These are phyloP conservation scores for Rutilus rutilus DNA, from an alignment of 2,113 vertebrate species.

Conservation along the genomic window DNA sequence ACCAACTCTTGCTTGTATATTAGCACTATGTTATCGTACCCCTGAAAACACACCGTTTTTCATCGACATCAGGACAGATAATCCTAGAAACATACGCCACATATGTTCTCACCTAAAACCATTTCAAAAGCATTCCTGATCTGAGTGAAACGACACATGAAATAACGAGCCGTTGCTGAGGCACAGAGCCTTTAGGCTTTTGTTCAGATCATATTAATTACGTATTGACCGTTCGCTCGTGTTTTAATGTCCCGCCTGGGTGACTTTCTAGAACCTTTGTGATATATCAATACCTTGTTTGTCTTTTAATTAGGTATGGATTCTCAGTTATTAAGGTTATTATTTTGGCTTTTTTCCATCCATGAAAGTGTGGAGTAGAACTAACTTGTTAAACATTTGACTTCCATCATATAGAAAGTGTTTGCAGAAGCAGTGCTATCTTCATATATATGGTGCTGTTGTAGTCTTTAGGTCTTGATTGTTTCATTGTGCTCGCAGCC, in stretches of 20 bases:
- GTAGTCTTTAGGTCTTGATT: neutral
- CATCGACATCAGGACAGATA: too few species aligned
- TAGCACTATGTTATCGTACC: too few species aligned
- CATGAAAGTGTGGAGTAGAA: neutral
- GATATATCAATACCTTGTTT: constrained; percentile 73
- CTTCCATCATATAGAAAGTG: neutral
- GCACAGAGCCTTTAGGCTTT: constrained; percentile 19
- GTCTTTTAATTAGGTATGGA: constrained; percentile 77
- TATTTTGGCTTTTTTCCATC: constrained; percentile 50
- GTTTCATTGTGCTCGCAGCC: neutral
- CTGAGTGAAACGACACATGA: neutral
- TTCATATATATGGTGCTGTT: neutral
- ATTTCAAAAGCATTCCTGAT: neutral
- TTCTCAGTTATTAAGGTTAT: constrained; percentile 60
- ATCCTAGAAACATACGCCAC: neutral
- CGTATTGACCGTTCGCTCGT: constrained; percentile 63
- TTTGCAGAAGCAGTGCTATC: neutral
- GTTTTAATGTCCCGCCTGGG: constrained; percentile 64
- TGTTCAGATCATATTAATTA: constrained; percentile 61
- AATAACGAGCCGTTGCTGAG: neutral
- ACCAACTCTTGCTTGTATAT: too few species aligned
- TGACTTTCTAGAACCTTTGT: constrained; percentile 60
- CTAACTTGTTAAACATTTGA: constrained; percentile 24
- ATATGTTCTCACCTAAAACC: neutral
- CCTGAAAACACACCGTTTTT: too few species aligned